phyloP scores from a whole-genome alignment of 2,113 vertebrate species.

The Isichthys henryi region DNA sequence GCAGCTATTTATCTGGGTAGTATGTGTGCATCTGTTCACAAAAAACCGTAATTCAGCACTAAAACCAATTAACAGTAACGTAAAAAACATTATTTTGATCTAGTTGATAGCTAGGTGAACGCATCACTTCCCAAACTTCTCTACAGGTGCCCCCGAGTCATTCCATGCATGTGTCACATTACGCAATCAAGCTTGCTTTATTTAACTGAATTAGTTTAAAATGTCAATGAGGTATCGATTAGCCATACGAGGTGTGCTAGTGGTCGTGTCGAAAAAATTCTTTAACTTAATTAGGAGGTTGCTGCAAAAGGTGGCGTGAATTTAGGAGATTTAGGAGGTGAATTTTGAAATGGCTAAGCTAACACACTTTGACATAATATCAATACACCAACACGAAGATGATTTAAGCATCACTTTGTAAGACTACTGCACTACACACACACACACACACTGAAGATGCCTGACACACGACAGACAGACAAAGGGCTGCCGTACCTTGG shows the following conservation, averaged over 20 bases:
- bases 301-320: background rate
- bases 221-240: background rate
- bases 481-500: conserved; percentile 69
- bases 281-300: background rate
- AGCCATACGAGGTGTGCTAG: background rate
- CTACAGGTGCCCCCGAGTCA: background rate
- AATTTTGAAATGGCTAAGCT: background rate
- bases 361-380: background rate
- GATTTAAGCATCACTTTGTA: background rate
- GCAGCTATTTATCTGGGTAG: background rate
- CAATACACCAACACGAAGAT: background rate
- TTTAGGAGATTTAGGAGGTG: background rate
- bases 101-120: background rate
- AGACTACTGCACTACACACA: background rate
- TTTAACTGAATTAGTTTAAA: background rate
- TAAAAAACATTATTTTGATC: background rate
- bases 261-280: background rate
- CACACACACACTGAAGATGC: background rate
- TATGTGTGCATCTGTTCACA: background rate
- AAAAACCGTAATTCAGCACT: background rate
- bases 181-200: background rate
- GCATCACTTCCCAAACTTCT: background rate
- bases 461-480: background rate
- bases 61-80: background rate
- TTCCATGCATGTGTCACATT: background rate